A percentile compares a stretch with the other conserved stretches of the same genome.
phyloP scores from a whole-genome alignment of 1,140 invertebrate species.

The Atta texana region DNA sequence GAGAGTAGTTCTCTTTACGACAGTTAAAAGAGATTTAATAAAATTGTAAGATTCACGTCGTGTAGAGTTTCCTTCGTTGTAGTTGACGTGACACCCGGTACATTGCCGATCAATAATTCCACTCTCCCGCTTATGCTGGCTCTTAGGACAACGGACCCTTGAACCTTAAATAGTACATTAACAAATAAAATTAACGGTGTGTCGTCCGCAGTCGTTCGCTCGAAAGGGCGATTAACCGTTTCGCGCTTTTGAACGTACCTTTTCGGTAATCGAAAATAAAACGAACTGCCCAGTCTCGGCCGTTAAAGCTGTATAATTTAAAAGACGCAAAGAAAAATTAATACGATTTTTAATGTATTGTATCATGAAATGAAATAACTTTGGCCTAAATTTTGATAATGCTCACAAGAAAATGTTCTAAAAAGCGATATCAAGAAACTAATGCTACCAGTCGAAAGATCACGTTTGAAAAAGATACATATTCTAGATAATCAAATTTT shows the following conservation, averaged over 20 bases:
- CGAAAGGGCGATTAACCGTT: constrained; percentile 29
- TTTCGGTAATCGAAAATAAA: constrained; percentile 27
- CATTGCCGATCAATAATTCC: constrained; percentile 60
- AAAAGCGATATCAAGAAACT: too few species aligned
- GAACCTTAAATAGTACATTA: constrained; percentile 63
- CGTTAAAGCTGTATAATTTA: neutral
- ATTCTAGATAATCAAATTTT: too few species aligned
- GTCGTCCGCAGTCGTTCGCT: constrained; percentile 45
- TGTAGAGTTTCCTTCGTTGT: neutral
- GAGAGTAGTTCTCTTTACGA: neutral
- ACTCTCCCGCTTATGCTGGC: constrained; percentile 35
- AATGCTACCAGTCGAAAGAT: too few species aligned
- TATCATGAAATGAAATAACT: too few species aligned
- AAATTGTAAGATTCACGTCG: constrained; percentile 5
- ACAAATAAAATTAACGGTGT: constrained; percentile 64
- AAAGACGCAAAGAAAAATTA: neutral
- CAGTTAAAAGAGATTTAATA: neutral
- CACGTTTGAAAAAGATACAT: too few species aligned
- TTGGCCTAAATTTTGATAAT: too few species aligned
- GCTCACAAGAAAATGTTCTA: too few species aligned
- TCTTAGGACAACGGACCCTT: constrained; percentile 59
- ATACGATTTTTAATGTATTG: neutral
- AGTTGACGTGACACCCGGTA: constrained; percentile 51
- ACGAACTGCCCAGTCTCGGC: neutral
- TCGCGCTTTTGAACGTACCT: neutral